Percentiles rank a stretch among this genome's conserved stretches.
Evolutionary conservation across 2,797 vertebrate species (phyloP).

Genomic region (Hemitrygon akajei): DNA sequence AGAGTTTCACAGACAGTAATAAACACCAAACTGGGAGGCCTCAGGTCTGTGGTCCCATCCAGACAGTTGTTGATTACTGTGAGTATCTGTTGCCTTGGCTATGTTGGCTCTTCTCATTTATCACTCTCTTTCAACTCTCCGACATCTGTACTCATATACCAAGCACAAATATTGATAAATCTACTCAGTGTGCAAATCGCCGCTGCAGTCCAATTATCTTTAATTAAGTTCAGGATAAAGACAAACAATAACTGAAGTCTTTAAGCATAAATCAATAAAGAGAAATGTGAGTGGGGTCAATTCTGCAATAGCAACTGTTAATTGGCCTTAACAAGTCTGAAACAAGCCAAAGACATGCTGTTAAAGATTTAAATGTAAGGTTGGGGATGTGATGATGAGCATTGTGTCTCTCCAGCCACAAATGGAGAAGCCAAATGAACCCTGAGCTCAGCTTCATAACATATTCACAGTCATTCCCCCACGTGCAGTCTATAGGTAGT

Average conservation of each 20-base stretch:
- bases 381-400: background rate
- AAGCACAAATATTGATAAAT: background rate
- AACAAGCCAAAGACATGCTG: background rate
- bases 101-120: background rate
- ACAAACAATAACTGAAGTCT: background rate
- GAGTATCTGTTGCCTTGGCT: background rate
- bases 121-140: background rate
- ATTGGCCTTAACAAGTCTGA: background rate
- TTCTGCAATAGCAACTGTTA: background rate
- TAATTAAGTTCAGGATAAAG: background rate
- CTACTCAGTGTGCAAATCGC: background rate
- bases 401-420: background rate
- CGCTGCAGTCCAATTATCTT: background rate
- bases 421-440: background rate
- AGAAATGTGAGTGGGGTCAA: background rate
- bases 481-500: background rate
- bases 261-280: background rate
- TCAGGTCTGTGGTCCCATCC: background rate
- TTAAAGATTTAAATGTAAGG: background rate
- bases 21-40: background rate
- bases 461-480: background rate
- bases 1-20: background rate
- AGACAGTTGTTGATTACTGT: background rate
- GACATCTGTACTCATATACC: background rate
- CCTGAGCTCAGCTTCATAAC: background rate